phyloP scores from a whole-genome alignment of 2,888 invertebrate genomes.

The Sphaerophoria rueppellii region DNA sequence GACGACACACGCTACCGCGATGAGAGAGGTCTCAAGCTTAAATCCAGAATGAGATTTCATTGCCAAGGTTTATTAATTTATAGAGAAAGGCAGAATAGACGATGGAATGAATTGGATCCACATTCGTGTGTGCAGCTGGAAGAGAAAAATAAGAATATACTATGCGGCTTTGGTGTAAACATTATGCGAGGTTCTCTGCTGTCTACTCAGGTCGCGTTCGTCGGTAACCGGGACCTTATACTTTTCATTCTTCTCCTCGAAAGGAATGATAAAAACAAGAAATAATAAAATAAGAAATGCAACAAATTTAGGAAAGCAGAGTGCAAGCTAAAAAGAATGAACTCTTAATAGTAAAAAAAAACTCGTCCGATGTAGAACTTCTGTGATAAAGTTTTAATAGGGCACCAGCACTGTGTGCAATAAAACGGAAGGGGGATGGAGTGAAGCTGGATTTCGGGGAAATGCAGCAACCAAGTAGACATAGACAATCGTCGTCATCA shows the following conservation, averaged over 20 bases:
- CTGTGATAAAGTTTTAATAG: slow-evolving; percentile 67
- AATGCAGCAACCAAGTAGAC: slow-evolving; percentile 30
- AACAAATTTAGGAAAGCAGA: slow-evolving; percentile 44
- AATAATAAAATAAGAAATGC: slow-evolving; percentile 14
- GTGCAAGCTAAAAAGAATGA: slow-evolving; percentile 44
- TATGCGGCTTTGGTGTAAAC: slow-evolving; percentile 43
- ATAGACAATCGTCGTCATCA: slow-evolving; percentile 18
- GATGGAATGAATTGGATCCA: slow-evolving; percentile 60
- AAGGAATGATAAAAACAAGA: slow-evolving; percentile 38
- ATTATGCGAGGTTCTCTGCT: slow-evolving; percentile 52
- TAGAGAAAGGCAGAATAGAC: slow-evolving; percentile 81
- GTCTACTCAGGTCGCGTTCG: slow-evolving; percentile 27
- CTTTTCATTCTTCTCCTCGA: slow-evolving; percentile 43
- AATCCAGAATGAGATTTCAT: slow-evolving; percentile 82
- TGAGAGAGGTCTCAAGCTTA: slow-evolving; percentile 81
- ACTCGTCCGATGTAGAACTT: slow-evolving; percentile 57
- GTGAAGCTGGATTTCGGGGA: slow-evolving; percentile 23
- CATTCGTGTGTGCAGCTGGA: slow-evolving; percentile 35
- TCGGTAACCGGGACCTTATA: slow-evolving; percentile 38
- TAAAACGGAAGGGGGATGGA: slow-evolving; percentile 1
- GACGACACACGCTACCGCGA: slow-evolving; percentile 63
- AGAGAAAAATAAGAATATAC: slow-evolving; percentile 67
- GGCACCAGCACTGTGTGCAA: slow-evolving; percentile 32
- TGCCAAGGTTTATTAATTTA: slow-evolving; percentile 82
- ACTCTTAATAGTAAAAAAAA: slow-evolving; percentile 51